Evolutionary conservation across 2,888 invertebrate genomes (phyloP).

Genomic region (Stenurella melanura): DNA sequence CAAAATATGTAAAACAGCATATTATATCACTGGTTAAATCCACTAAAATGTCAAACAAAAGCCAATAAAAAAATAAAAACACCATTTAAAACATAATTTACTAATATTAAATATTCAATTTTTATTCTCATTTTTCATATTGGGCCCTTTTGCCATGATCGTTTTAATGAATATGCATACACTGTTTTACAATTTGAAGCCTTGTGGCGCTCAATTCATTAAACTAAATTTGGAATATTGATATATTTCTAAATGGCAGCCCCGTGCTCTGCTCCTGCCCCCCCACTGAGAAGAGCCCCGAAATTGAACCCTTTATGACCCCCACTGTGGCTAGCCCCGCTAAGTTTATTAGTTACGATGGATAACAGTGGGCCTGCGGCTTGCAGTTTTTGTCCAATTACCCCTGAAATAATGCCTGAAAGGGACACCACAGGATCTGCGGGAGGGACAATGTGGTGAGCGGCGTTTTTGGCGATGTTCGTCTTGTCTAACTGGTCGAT

Average conservation of each 20-base stretch:
- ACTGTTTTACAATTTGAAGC: not conserved
- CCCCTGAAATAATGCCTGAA: constrained; percentile 80
- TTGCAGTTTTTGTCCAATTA: constrained; percentile 80
- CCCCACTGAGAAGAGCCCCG: constrained; percentile 74
- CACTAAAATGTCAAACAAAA: constrained; percentile 12
- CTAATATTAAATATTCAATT: too few species aligned
- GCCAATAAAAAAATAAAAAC: not conserved
- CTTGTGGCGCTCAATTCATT: not conserved
- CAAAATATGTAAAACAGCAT: constrained; percentile 22
- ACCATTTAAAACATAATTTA: too few species aligned
- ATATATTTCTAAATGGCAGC: constrained; percentile 38
- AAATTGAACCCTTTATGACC: constrained; percentile 77
- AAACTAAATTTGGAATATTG: not conserved
- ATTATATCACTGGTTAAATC: not conserved
- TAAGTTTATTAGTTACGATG: constrained; percentile 80
- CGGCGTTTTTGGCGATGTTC: constrained; percentile 85
- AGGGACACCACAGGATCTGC: constrained; percentile 74
- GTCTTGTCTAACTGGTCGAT: constrained; percentile 81
- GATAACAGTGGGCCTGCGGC: constrained; percentile 77
- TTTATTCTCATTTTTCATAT: too few species aligned
- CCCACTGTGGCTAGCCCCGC: constrained; percentile 72
- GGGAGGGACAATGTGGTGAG: constrained; percentile 83
- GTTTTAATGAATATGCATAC: too few species aligned
- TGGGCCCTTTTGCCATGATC: too few species aligned
- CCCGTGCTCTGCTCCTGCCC: constrained; percentile 58